A percentile compares a stretch with the other conserved stretches of the same genome.
Evolutionary conservation across 2,888 invertebrate genomes (phyloP).

Genomic region (Encarsia formosa): DNA sequence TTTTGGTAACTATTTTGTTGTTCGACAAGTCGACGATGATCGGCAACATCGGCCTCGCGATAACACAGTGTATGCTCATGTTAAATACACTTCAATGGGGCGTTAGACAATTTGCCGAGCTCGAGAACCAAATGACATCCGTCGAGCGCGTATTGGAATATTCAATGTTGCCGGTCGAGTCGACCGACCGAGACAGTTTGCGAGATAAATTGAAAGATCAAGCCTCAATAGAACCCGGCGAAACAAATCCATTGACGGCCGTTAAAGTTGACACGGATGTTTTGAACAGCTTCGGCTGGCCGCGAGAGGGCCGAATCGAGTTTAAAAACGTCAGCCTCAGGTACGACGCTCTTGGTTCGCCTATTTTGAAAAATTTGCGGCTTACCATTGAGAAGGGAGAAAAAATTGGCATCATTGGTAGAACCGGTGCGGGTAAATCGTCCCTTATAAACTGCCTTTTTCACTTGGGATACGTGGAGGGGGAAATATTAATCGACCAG

Average conservation of each 20-base stretch:
- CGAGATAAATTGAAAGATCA: conserved; percentile 66
- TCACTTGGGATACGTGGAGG: conserved; percentile 62
- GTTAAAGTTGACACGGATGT: conserved; percentile 31
- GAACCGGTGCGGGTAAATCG: conserved; percentile 65
- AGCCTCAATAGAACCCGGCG: conserved; percentile 52
- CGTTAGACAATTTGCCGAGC: conserved; percentile 66
- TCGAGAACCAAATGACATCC: conserved; percentile 61
- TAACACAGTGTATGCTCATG: conserved; percentile 55
- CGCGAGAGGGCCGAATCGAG: conserved; percentile 53
- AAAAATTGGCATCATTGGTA: conserved; percentile 65
- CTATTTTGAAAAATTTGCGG: conserved; percentile 56
- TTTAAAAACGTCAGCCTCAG: conserved; percentile 55
- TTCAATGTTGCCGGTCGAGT: conserved; percentile 9
- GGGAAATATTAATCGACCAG: conserved; percentile 66
- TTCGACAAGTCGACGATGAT: conserved; percentile 46
- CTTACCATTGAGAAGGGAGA: conserved; percentile 56
- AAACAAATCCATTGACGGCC: not conserved
- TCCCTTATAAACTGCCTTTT: conserved; percentile 68
- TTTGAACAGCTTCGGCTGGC: no score
- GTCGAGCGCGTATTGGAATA: conserved; percentile 75
- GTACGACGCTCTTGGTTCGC: conserved; percentile 48
- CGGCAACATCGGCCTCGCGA: conserved; percentile 54
- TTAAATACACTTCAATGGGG: conserved; percentile 61
- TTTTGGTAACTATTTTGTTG: conserved; percentile 61
- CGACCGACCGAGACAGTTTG: conserved; percentile 41